phyloP scores from a whole-genome alignment of 2,888 invertebrate species.

The Quadriops clusia region DNA sequence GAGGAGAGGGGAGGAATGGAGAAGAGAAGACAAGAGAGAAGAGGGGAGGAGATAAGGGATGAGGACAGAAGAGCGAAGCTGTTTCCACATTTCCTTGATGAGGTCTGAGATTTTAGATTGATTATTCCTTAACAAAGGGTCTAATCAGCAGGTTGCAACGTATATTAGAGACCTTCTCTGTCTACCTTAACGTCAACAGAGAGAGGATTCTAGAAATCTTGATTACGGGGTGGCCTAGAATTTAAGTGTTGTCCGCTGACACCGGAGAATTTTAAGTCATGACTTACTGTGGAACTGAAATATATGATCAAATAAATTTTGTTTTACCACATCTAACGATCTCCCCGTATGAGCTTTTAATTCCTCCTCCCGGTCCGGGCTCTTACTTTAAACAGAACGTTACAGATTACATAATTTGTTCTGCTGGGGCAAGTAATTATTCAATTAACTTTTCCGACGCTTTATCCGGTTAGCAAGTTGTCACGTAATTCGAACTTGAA shows the following conservation, averaged over 20 bases:
- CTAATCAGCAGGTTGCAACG: constrained; percentile 19
- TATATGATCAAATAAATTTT: constrained; percentile 22
- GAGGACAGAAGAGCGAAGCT: too few relatives aligned
- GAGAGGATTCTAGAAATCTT: constrained; percentile 18
- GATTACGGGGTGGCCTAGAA: constrained; percentile 19
- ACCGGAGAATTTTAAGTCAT: constrained; percentile 17
- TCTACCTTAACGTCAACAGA: constrained; percentile 16
- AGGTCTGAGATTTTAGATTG: constrained; percentile 17
- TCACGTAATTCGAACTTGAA: too few relatives aligned
- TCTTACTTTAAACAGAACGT: too few relatives aligned
- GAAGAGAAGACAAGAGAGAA: too few relatives aligned
- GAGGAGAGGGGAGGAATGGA: too few relatives aligned
- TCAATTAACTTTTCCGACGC: too few relatives aligned
- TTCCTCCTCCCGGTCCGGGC: too few relatives aligned
- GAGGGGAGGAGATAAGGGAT: too few relatives aligned
- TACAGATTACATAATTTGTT: too few relatives aligned
- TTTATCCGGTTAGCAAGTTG: too few relatives aligned
- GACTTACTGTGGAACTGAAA: constrained; percentile 14
- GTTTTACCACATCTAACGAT: constrained; percentile 16
- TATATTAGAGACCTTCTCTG: constrained; percentile 18
- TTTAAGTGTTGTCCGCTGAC: constrained; percentile 17
- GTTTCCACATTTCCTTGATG: constrained; percentile 15
- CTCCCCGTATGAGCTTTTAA: too few relatives aligned
- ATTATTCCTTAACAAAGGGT: constrained; percentile 20
- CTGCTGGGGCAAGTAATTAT: too few relatives aligned